Conservation (phyloP, 2,888 invertebrate species). For the Vesta saturnalis region DNA sequence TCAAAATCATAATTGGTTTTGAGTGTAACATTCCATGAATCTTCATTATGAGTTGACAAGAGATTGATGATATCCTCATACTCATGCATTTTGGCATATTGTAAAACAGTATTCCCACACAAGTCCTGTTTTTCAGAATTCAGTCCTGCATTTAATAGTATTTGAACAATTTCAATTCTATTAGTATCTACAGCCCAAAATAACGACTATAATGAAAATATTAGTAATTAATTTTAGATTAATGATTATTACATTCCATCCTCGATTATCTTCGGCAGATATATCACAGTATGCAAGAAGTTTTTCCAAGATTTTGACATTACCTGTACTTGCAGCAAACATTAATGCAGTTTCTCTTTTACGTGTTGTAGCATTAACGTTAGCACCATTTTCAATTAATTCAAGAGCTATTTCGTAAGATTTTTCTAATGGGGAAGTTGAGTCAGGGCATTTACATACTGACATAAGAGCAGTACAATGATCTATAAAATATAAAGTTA, state of each 20-base stretch:
- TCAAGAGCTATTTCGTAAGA: conserved; percentile 57
- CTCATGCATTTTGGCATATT: conserved; percentile 67
- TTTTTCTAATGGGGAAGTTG: conserved; percentile 62
- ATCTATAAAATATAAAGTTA: conserved; percentile 61
- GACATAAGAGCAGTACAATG: conserved; percentile 72
- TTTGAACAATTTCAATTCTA: conserved; percentile 64
- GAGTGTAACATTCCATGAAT: conserved; percentile 23
- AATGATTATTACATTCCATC: conserved; percentile 67
- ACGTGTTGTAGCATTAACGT: conserved; percentile 67
- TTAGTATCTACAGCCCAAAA: conserved; percentile 72
- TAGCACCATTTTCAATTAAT: conserved; percentile 65
- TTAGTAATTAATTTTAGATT: neutral
- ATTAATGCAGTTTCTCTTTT: conserved; percentile 72
- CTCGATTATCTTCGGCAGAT: conserved; percentile 69
- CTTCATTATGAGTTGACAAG: conserved; percentile 57
- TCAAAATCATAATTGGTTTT: conserved; percentile 43
- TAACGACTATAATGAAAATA: conserved; percentile 64
- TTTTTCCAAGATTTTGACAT: conserved; percentile 64
- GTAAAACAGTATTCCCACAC: conserved; percentile 63
- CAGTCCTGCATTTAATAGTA: conserved; percentile 67
- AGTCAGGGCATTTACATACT: conserved; percentile 68
- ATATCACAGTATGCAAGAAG: conserved; percentile 67
- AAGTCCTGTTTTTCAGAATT: conserved; percentile 65
- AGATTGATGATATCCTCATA: conserved; percentile 63
- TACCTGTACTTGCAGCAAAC: conserved; percentile 69